These are phyloP conservation scores for Chanos chanos DNA, from an alignment of 2,797 vertebrate genomes.

Conservation along the genomic window DNA sequence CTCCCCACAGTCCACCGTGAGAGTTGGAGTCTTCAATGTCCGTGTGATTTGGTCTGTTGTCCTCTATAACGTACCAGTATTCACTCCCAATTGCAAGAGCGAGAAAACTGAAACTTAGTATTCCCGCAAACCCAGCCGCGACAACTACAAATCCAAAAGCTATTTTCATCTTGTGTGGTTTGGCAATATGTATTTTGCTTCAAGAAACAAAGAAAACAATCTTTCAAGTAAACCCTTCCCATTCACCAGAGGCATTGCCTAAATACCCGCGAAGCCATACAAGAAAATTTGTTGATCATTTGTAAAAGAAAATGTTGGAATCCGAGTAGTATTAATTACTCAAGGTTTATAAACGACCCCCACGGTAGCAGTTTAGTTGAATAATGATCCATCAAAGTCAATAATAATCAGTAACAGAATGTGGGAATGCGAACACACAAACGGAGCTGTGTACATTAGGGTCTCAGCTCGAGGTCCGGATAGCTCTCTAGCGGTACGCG, in stretches of 20 bases:
- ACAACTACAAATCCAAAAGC: constrained; percentile 59
- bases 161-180: constrained; percentile 48
- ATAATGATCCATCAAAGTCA: too few species aligned
- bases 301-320: too few species aligned
- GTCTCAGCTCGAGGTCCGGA: too few species aligned
- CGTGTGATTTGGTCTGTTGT: constrained; percentile 55
- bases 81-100: constrained; percentile 70
- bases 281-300: too few species aligned
- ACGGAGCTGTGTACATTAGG: too few species aligned
- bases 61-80: constrained; percentile 76
- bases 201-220: background rate
- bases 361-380: too few species aligned
- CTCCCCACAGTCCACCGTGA: constrained; percentile 75
- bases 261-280: too few species aligned
- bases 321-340: too few species aligned
- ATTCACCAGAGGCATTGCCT: background rate
- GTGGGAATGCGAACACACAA: too few species aligned
- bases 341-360: too few species aligned
- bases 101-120: constrained; percentile 71
- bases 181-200: background rate
- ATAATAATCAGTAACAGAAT: too few species aligned
- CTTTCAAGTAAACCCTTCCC: background rate
- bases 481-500: background rate
- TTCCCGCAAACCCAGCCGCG: constrained; percentile 63
- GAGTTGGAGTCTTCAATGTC: constrained; percentile 63